Evolutionary conservation across 1,140 invertebrate genomes (phyloP).

Genomic region (Maniola jurtina): DNA sequence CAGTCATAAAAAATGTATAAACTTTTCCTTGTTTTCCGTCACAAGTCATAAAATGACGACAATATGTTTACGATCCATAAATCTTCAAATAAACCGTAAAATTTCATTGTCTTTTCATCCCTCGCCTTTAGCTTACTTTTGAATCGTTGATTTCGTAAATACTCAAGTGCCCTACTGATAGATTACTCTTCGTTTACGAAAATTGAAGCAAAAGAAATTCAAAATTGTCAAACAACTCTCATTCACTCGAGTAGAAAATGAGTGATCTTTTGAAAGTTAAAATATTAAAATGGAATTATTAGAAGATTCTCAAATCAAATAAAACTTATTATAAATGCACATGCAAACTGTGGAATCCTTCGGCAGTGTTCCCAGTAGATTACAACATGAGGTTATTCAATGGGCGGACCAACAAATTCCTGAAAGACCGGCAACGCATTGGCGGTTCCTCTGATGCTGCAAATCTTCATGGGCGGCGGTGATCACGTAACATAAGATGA

Average conservation of each 20-base stretch:
- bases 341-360: too few relatives aligned
- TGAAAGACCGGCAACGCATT: too few relatives aligned
- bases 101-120: slow-evolving; percentile 52
- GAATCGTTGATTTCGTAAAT: slow-evolving; percentile 21
- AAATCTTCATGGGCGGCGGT: too few relatives aligned
- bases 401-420: too few relatives aligned
- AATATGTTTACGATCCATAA: slow-evolving; percentile 66
- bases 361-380: too few relatives aligned
- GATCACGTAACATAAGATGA: too few relatives aligned
- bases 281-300: too few relatives aligned
- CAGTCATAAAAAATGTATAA: slow-evolving; percentile 51
- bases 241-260: neutral
- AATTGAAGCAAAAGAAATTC: neutral
- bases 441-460: too few relatives aligned
- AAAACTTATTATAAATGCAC: too few relatives aligned
- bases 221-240: neutral
- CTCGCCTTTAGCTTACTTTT: slow-evolving; percentile 15
- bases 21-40: slow-evolving; percentile 54
- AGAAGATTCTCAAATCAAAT: too few relatives aligned
- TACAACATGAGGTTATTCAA: too few relatives aligned
- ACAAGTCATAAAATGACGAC: slow-evolving; percentile 57
- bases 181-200: neutral
- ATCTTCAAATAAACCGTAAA: slow-evolving; percentile 65
- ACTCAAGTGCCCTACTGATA: slow-evolving; percentile 1
- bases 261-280: too few relatives aligned